These are phyloP conservation scores for Cordilura impudica DNA, from an alignment of 2,888 invertebrate genomes.

Conservation along the genomic window DNA sequence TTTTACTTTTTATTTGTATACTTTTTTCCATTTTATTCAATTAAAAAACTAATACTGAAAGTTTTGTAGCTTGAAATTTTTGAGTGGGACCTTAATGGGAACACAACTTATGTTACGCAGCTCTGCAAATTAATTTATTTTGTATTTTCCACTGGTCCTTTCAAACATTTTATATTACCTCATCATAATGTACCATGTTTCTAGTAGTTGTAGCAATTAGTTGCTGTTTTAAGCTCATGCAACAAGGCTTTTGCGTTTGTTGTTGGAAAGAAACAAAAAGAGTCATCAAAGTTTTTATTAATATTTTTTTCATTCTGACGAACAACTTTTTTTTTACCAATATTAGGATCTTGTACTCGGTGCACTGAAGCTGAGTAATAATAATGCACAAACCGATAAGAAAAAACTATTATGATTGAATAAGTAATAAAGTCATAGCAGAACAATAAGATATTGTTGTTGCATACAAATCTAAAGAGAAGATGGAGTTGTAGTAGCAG, in stretches of 20 bases:
- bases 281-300: slow-evolving; percentile 39
- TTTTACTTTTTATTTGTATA: too few species aligned
- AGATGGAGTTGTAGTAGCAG: not conserved
- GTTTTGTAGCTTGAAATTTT: too few species aligned
- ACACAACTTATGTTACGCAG: too few species aligned
- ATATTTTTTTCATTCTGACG: not conserved
- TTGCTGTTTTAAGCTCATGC: not conserved
- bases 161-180: too few species aligned
- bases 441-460: not conserved
- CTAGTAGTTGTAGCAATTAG: not conserved
- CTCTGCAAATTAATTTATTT: too few species aligned
- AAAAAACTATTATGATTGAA: slow-evolving; percentile 46
- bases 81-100: too few species aligned
- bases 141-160: too few species aligned
- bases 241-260: not conserved
- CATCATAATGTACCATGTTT: too few species aligned
- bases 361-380: not conserved
- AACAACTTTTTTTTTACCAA: slow-evolving; percentile 36
- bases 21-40: too few species aligned
- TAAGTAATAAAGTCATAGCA: slow-evolving; percentile 8
- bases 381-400: slow-evolving; percentile 44
- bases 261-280: slow-evolving; percentile 17
- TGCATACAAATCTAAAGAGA: not conserved
- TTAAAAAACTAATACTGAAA: too few species aligned
- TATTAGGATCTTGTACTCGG: not conserved